These are phyloP conservation scores for Varanus salvator DNA, from an alignment of 2,113 vertebrate species.

Conservation along the genomic window DNA sequence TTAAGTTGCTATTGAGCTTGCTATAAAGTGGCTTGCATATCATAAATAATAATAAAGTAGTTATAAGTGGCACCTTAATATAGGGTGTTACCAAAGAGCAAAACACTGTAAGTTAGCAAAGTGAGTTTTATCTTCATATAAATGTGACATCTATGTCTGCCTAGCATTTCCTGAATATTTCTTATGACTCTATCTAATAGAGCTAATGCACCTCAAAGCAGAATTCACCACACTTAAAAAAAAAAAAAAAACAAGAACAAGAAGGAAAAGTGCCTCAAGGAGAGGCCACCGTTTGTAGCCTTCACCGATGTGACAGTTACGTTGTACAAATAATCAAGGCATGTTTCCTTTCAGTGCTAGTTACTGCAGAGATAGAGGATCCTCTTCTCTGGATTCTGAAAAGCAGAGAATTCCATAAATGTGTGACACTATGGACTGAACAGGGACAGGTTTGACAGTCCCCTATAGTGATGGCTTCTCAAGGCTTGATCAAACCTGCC, in stretches of 20 bases:
- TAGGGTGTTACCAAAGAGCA: conserved; percentile 77
- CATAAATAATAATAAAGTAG: conserved; percentile 84
- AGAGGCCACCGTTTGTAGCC: conserved; percentile 51
- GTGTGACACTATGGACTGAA: conserved; percentile 55
- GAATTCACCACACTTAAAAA: conserved; percentile 72
- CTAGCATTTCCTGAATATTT: conserved; percentile 75
- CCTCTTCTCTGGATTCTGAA: conserved; percentile 41
- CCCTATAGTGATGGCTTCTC: conserved; percentile 77
- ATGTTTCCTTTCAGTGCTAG: conserved; percentile 51
- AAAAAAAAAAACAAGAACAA: background rate
- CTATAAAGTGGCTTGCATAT: conserved; percentile 80
- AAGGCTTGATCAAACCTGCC: conserved; percentile 81
- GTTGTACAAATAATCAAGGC: background rate
- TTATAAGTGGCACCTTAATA: conserved; percentile 82
- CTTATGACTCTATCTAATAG: conserved; percentile 73
- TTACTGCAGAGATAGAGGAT: conserved; percentile 72
- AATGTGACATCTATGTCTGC: conserved; percentile 67
- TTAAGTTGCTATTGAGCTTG: conserved; percentile 81
- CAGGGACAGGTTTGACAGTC: conserved; percentile 70
- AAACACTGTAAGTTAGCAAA: conserved; percentile 78
- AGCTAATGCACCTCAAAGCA: conserved; percentile 76
- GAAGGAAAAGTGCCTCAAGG: conserved; percentile 66
- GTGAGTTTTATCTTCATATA: conserved; percentile 79
- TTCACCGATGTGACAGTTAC: conserved; percentile 52
- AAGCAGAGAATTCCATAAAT: conserved; percentile 30